Evolutionary conservation across 2,888 invertebrate genomes (phyloP).

Genomic region (Mimachlamys varia): DNA sequence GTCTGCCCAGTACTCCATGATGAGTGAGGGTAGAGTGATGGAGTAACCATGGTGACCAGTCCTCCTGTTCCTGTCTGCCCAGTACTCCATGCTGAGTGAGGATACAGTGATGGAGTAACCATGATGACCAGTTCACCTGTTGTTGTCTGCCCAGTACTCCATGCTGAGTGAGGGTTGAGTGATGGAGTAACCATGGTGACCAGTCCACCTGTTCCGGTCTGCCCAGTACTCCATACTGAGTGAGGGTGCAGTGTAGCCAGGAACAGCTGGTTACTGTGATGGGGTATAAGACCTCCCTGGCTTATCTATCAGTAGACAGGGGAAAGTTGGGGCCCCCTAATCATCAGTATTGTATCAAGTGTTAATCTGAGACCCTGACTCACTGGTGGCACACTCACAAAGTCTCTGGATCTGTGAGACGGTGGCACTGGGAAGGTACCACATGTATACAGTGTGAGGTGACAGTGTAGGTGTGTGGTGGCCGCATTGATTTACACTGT

Average conservation of each 20-base stretch:
- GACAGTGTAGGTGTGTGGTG: background rate
- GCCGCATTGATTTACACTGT: slow-evolving; percentile 15
- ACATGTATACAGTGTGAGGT: background rate
- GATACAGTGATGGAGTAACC: background rate
- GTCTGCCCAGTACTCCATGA: slow-evolving; percentile 1
- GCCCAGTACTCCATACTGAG: background rate
- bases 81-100: background rate
- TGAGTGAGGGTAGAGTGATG: background rate
- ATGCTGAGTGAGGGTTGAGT: background rate
- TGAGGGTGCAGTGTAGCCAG: slow-evolving; percentile 15
- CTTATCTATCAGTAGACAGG: slow-evolving; percentile 32
- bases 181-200: no score
- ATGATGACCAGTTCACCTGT: background rate
- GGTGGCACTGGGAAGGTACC: background rate
- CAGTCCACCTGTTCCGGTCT: background rate
- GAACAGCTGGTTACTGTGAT: slow-evolving; percentile 20
- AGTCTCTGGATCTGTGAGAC: background rate
- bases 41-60: background rate
- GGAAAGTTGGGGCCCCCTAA: slow-evolving; percentile 34
- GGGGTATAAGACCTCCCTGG: slow-evolving; percentile 31
- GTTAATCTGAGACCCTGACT: background rate
- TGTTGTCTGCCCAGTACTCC: background rate
- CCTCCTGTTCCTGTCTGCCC: background rate
- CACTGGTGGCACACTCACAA: background rate
- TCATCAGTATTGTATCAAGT: slow-evolving; percentile 34